Base-by-base conservation (phyloP, 1,140 invertebrate genomes). In the Tetraneura akinire region DNA sequence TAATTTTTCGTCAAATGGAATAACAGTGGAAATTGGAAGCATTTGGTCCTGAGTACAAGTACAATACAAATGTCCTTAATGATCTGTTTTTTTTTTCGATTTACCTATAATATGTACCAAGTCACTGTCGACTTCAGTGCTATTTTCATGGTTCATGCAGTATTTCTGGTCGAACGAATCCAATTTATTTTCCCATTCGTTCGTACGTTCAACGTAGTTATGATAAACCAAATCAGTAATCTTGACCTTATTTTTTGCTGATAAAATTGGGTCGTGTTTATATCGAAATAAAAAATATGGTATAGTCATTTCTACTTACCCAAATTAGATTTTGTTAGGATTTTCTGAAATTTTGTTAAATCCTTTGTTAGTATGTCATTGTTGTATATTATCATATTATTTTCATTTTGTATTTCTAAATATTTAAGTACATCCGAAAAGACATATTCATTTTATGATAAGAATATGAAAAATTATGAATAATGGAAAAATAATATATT, bases 171-270 rank as follows among this genome's bases (percentile, higher is more conserved):
- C 68, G 68, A 71, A 71, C 10, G 47, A 14, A 18, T 26, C 16
- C 68, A 71, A 71, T 71, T 51, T 71, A 16, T 71, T 49, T 49
- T 71, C 23, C 68, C 68, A 71, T 71, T 71, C 42, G n/a, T 71
- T 51, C 18, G 13, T 71, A 13, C 47, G 14, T 71, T 71, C n/a
- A 13, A 51, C 23, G 23, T 71, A 71, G 26, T 71, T 14, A 21
- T 23, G 68, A 71, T 71, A 71, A 16, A 71, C 21, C 8, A 16
- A 18, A 29, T 71, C 68, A 10, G 42, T 51, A 49, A 47, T 49
- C 23, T 71, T 71, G 42, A 14, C 23, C 23, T 29, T 71, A 71
- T 71, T 26, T 26, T 71, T 51, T 1, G n/a, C 68, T 71, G 68
- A 16, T 18, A 21, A 14, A 1, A 49, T 21, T 16, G 14, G 2